Conservation (phyloP, 2,888 invertebrate species). For the Stegana nigrithorax region DNA sequence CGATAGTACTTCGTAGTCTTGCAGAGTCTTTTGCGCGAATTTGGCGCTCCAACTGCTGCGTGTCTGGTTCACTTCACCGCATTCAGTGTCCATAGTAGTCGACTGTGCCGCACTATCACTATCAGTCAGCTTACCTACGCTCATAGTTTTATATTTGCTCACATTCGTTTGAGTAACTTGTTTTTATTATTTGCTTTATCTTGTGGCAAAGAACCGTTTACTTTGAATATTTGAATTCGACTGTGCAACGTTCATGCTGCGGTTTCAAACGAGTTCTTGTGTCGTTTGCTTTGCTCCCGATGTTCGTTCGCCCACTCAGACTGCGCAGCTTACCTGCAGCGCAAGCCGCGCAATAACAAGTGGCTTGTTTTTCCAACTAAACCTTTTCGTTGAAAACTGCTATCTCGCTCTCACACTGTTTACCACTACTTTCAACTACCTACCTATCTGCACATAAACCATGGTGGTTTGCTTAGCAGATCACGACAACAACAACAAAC, state of each 20-base stretch:
- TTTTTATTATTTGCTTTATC: not conserved
- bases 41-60: slow-evolving; percentile 8
- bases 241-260: no score
- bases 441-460: no score
- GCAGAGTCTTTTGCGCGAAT: slow-evolving; percentile 59
- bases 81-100: not conserved
- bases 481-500: no score
- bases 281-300: slow-evolving; percentile 17
- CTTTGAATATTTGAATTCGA: slow-evolving; percentile 37
- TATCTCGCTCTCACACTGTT: no score
- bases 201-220: slow-evolving; percentile 23
- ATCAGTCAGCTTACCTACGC: no score
- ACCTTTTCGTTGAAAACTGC: no score
- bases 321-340: not conserved
- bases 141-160: not conserved
- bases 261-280: slow-evolving; percentile 5
- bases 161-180: slow-evolving; percentile 27
- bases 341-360: not conserved
- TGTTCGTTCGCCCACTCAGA: not conserved
- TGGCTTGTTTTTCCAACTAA: no score
- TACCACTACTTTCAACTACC: no score
- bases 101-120: no score
- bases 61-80: no score
- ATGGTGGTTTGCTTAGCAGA: no score
- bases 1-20: slow-evolving; percentile 72